Base-by-base conservation (phyloP, 2,797 vertebrate genomes). In the Alosa sapidissima region DNA sequence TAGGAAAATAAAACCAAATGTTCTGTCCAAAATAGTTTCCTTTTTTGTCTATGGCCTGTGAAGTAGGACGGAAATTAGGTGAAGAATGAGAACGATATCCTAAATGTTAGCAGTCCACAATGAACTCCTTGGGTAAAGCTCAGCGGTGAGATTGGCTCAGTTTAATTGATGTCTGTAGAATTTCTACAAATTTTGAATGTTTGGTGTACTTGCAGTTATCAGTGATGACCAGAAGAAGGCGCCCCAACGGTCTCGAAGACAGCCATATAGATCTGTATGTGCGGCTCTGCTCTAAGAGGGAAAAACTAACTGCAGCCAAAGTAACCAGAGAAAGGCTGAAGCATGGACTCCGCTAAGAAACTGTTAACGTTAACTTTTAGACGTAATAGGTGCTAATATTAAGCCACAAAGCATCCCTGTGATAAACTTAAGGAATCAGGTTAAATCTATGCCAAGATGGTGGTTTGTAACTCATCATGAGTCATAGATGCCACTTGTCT, bases 1-100 rank as follows among this genome's bases (percentile, higher is more conserved):
- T 78, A 78, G 72, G 36, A 78, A 78, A 78, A 78, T 72, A 72
- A 72, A 78, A 78, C 72, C 72, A 78, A 78, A 78, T 78, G 36
- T 45, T 78, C 72, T 78, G 72, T 78, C 72, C 72, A 78, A 78
- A 78, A 47, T 47, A 2, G 21, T 78, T 45, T 19, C 9, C 24
- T 24, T 65, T 10, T 65, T 4, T 65, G 7, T 65, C 11, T 8
- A 2, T 10, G 5, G 24, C n/a, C 10, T 65, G 24, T 28, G 60
- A 28, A 65, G 7, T 2, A 28, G 60, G n/a, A 7, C 10, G 8
- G n/a, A 65, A 3, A 28, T 65, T 65, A 11, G 1, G 7, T 28
- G 24, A n/a, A 65, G 41, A 24, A 9, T 28, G 24, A 65, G 24
- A 65, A 65, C 2, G 60, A 24, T 6, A 28, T 65, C 24, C 8